Conservation (phyloP, 2,888 invertebrate genomes). For the Aromia moschata region DNA sequence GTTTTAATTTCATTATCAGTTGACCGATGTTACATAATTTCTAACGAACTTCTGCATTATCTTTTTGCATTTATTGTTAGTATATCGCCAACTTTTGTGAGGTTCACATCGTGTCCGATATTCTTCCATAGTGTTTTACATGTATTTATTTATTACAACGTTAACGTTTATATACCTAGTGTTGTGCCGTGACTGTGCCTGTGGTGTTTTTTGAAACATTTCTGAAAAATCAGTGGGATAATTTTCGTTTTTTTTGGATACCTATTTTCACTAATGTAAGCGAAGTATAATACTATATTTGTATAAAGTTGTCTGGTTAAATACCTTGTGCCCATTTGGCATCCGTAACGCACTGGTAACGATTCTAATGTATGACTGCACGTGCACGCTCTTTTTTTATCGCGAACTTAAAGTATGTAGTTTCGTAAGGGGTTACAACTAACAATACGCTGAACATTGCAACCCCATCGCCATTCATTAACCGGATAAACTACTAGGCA, state of each 20-base stretch:
- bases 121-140: not conserved
- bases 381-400: conserved; percentile 16
- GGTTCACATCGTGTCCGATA: conserved; percentile 17
- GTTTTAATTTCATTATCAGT: not conserved
- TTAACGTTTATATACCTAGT: too few species aligned
- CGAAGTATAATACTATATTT: too few species aligned
- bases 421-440: conserved; percentile 7
- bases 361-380: conserved; percentile 2
- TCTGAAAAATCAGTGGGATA: too few species aligned
- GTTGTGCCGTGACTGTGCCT: too few species aligned
- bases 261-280: too few species aligned
- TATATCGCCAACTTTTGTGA: conserved; percentile 21
- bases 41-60: not conserved
- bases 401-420: not conserved
- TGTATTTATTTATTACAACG: too few species aligned
- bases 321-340: too few species aligned
- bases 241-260: too few species aligned
- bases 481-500: conserved; percentile 3
- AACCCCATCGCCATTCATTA: conserved; percentile 21
- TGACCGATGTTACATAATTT: not conserved
- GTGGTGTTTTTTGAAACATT: too few species aligned
- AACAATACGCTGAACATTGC: conserved; percentile 17
- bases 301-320: too few species aligned
- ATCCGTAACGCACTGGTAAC: not conserved
- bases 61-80: not conserved